phyloP scores from a whole-genome alignment of 2,888 invertebrate species.

The Thelaira solivaga region DNA sequence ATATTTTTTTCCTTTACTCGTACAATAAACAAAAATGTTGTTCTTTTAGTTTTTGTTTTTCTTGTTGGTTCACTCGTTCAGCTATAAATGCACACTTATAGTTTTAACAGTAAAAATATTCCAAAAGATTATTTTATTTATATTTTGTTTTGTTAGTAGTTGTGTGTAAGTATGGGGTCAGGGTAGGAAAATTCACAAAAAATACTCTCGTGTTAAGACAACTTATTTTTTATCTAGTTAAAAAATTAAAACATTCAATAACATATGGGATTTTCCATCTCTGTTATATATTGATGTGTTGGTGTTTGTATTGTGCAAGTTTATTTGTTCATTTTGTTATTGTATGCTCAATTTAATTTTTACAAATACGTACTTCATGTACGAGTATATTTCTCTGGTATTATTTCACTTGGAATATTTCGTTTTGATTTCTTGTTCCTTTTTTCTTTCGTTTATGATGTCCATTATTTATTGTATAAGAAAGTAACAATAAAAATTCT shows the following conservation, averaged over 20 bases:
- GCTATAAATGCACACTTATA: not conserved
- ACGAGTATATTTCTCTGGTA: not conserved
- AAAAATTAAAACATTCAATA: too few relatives aligned
- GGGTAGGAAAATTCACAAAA: too few relatives aligned
- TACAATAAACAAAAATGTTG: not conserved
- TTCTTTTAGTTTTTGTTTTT: not conserved
- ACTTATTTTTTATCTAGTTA: too few relatives aligned
- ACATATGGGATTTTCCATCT: too few relatives aligned
- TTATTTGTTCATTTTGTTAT: conserved; percentile 14
- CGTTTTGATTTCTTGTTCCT: not conserved
- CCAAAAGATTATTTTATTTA: not conserved
- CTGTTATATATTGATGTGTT: too few relatives aligned
- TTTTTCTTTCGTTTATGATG: not conserved
- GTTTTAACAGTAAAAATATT: not conserved
- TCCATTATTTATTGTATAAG: not conserved
- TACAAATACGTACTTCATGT: conserved; percentile 32
- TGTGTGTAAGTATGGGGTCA: too few relatives aligned
- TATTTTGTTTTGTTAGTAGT: not conserved
- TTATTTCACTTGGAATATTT: not conserved
- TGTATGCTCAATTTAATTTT: conserved; percentile 38
- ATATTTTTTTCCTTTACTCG: not conserved
- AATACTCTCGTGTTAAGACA: too few relatives aligned
- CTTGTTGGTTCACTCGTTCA: not conserved
- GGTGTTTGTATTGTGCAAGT: not conserved
- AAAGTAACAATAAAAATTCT: not conserved